Evolutionary conservation across 1,140 invertebrate species (phyloP), one percentile per base, ranked within the genome.

Genomic region (Pogonus chalceus): DNA sequence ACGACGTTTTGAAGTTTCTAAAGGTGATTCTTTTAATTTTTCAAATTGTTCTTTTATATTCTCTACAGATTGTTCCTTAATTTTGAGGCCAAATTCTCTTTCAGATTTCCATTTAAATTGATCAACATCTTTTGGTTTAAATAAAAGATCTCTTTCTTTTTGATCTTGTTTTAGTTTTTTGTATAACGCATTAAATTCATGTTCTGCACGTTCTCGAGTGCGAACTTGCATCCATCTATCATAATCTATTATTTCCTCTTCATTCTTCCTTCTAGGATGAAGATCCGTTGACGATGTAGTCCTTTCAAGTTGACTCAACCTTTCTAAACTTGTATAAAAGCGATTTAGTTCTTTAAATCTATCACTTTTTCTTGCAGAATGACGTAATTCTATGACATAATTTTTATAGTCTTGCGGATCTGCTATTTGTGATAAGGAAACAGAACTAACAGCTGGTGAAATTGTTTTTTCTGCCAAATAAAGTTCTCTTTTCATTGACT

Each of bases 41-140:
- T 79, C 75, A 60, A 89, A 88, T 58, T 83, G 79, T 56, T 85
- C 80, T 52, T 82, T 80, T 20, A 96, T 76, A 71, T 93, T 85
- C 67, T 89, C 86, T 0, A 94, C 87, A 0, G 89, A 92, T 65
- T 88, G 85, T 64, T 92, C 87, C 67, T 89, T 91, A 35, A 81
- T 82, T 64, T 83, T 76, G 46, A 96, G 70, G 0, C 87, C 86
- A 39, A 82, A 76, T 62, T 96, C 92, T 20, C 79, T 82, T 55
- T 82, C 74, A 53, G 75, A 69, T 64, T 79, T 76, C 85, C 88
- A 92, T 59, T 80, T 79, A 23, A 82, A 77, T 20, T 80, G 79
- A 57, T 82, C 80, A 0, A 82, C 62, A 60, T 88, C 84, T 60
- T 81, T 81, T 0, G 87, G 81, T 43, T 79, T 79, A 69, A 87